Conservation (phyloP, 1,140 invertebrate genomes). For the Sminthurinus signatus region DNA sequence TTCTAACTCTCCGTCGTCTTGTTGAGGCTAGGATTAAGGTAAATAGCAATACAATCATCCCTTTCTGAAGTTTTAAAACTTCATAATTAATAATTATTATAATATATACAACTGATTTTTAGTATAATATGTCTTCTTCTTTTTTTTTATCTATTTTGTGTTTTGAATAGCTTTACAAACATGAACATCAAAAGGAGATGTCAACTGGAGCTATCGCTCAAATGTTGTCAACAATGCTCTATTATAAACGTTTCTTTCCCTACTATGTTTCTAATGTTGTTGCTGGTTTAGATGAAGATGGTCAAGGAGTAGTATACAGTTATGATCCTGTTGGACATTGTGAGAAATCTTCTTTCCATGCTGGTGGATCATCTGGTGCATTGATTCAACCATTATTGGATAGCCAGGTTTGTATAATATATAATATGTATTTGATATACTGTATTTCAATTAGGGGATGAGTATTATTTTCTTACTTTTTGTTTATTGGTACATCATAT, state of each 20-base stretch:
- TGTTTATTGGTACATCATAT: no score
- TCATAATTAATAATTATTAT: no score
- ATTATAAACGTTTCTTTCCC: constrained; percentile 96
- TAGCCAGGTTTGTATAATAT: constrained; percentile 58
- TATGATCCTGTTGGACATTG: constrained; percentile 96
- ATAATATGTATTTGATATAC: no score
- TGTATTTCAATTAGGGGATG: neutral
- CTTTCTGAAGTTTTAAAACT: no score
- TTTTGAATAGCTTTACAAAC: constrained; percentile 93
- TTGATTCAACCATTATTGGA: constrained; percentile 78
- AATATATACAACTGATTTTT: no score
- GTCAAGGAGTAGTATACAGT: constrained; percentile 75
- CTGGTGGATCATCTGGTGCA: constrained; percentile 74
- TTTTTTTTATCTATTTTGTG: constrained; percentile 30
- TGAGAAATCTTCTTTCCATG: constrained; percentile 69
- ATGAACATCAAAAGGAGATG: constrained; percentile 93
- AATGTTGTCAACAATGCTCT: constrained; percentile 91
- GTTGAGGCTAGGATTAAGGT: constrained; percentile 78
- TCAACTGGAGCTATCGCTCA: constrained; percentile 84
- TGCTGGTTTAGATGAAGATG: constrained; percentile 73
- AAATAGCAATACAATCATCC: no score
- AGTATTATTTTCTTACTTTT: no score
- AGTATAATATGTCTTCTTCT: no score
- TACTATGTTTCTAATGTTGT: constrained; percentile 95
- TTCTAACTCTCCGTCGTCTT: constrained; percentile 81